A percentile compares a stretch with the other conserved stretches of the same genome.
These are phyloP conservation scores for Pseudopleuronectes americanus DNA, from an alignment of 2,797 vertebrate species.

Conservation along the genomic window DNA sequence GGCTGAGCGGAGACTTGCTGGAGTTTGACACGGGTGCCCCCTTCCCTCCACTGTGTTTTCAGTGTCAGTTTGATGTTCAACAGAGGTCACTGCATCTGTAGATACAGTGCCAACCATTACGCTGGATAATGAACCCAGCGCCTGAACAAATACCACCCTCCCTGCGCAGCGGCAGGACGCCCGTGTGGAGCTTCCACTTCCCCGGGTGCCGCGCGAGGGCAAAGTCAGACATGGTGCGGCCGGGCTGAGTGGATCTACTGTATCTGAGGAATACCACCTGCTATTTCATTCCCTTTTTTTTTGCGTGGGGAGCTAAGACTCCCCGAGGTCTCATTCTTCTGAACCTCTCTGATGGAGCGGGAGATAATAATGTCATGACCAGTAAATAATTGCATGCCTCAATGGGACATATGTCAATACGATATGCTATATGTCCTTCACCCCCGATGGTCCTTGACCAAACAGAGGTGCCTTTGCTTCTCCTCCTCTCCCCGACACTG, in stretches of 20 bases:
- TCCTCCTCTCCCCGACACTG: constrained; percentile 37
- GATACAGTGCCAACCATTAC: constrained; percentile 70
- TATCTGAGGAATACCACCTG: constrained; percentile 85
- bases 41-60: constrained; percentile 62
- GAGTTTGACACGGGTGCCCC: constrained; percentile 68
- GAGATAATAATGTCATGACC: constrained; percentile 90
- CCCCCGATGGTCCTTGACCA: constrained; percentile 82
- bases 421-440: constrained; percentile 86
- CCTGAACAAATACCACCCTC: constrained; percentile 70
- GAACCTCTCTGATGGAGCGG: constrained; percentile 86
- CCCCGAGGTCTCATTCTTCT: constrained; percentile 83
- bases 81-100: constrained; percentile 74
- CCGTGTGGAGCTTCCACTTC: constrained; percentile 75
- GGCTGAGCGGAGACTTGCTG: constrained; percentile 42
- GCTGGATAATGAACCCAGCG: constrained; percentile 74
- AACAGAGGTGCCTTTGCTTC: constrained; percentile 71
- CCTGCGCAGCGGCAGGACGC: constrained; percentile 52
- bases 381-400: constrained; percentile 90
- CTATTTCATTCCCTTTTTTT: constrained; percentile 76
- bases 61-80: constrained; percentile 71
- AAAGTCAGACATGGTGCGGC: constrained; percentile 77
- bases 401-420: constrained; percentile 87
- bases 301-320: constrained; percentile 80
- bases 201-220: constrained; percentile 79
- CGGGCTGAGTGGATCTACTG: constrained; percentile 65